Evolutionary conservation across 2,113 vertebrate species (phyloP), one percentile per base, ranked within the genome.

Genomic region (Xenus cinereus): DNA sequence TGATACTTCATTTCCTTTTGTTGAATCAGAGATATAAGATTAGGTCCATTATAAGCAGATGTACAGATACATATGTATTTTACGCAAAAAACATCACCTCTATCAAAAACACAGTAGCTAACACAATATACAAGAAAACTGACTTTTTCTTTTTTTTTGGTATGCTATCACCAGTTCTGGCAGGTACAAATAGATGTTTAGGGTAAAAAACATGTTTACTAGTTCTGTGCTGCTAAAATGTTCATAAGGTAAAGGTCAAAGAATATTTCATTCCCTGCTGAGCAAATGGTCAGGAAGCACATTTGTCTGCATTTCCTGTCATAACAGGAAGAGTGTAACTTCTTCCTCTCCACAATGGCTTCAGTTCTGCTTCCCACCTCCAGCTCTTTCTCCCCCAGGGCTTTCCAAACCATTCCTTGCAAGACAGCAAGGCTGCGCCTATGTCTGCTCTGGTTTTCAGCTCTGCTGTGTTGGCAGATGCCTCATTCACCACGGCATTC

Each of bases 301-400:
- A 99, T 99, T 99, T 99, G 98, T 99, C 99, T 99, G 98, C 98
- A 99, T 99, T 99, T 99, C 99, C 99, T 99, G 99, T 99, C 99
- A 99, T 99, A 99, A 99, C 99, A 99, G 99, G 99, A 99, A 99
- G 99, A 99, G 98, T 99, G 98, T 98, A 99, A 99, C 99, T 99
- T 99, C 99, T 99, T 99, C 99, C 99, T 99, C 98, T 99, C 98
- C 94, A 99, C 99, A 99, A 99, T 99, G 98, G 98, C 99, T 99
- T 99, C 98, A 98, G 99, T 99, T 99, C 98, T 99, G 98, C 99
- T 99, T 99, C 99, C 98, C 98, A 98, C 98, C 98, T 99, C 99
- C 98, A 98, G 96, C 93, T 98, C 97, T 96, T 98, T 98, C 98
- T 97, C 98, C 99, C 99, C 97, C 95, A 98, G 98, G 98, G 98